Evolutionary conservation across 1,140 invertebrate species (phyloP).

Genomic region (Tetramorium simillimum): DNA sequence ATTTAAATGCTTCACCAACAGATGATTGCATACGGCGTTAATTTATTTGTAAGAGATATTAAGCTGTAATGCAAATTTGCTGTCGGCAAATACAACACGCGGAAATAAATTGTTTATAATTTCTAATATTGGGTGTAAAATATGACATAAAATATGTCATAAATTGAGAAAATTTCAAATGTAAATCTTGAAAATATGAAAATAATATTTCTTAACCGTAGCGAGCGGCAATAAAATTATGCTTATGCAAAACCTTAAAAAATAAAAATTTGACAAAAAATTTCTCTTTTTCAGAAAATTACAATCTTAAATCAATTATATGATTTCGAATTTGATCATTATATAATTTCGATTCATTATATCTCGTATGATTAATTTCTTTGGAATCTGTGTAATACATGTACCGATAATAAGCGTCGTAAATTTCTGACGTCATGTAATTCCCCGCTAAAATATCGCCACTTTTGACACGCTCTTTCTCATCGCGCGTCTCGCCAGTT

Average conservation of each 20-base stretch:
- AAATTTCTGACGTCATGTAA: constrained; percentile 11
- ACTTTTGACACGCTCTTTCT: constrained; percentile 40
- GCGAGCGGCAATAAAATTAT: neutral
- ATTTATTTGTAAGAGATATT: constrained; percentile 38
- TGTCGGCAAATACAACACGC: neutral
- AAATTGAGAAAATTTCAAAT: neutral
- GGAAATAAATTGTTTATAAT: neutral
- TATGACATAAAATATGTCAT: neutral
- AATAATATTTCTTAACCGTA: neutral
- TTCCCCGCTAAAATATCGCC: constrained; percentile 34
- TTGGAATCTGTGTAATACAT: neutral
- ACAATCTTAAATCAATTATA: neutral
- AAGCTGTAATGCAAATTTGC: constrained; percentile 24
- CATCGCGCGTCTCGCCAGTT: constrained; percentile 1
- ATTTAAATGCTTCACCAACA: constrained; percentile 3
- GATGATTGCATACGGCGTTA: neutral
- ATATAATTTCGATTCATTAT: constrained; percentile 4
- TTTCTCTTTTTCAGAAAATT: neutral
- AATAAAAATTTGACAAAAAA: neutral
- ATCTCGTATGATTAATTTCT: neutral
- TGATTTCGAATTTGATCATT: neutral
- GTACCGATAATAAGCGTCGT: constrained; percentile 11
- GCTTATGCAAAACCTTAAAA: neutral
- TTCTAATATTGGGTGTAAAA: neutral
- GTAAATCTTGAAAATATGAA: neutral